These are phyloP conservation scores for Caenorhabditis inopinata DNA, from an alignment of 1,140 invertebrate genomes.

Conservation along the genomic window DNA sequence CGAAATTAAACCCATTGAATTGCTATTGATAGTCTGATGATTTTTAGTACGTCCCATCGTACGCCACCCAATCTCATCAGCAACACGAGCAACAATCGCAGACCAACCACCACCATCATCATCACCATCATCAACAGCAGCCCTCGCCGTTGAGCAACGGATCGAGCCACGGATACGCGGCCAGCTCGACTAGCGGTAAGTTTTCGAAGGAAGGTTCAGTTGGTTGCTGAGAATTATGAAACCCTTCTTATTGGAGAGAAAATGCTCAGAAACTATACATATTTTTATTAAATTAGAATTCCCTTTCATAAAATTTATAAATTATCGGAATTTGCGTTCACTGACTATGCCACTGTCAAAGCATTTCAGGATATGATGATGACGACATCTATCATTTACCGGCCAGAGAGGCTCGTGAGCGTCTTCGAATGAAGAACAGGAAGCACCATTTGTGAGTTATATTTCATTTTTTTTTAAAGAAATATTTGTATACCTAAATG, in stretches of 20 bases:
- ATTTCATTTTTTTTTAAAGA: not conserved
- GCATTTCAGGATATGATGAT: not conserved
- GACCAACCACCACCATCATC: constrained; percentile 3
- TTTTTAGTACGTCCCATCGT: constrained; percentile 18
- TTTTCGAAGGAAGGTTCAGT: too few relatives aligned
- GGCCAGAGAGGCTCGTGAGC: constrained; percentile 60
- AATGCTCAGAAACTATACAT: too few relatives aligned
- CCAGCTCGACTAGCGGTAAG: constrained; percentile 2
- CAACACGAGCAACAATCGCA: constrained; percentile 25
- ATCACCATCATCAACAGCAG: not conserved
- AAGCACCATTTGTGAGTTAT: constrained; percentile 44
- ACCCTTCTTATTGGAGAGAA: too few relatives aligned
- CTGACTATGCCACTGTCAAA: too few relatives aligned
- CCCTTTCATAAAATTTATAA: too few relatives aligned
- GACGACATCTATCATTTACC: constrained; percentile 60
- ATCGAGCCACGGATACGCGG: constrained; percentile 11
- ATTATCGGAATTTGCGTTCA: too few relatives aligned
- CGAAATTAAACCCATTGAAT: too few relatives aligned
- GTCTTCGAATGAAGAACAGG: constrained; percentile 47
- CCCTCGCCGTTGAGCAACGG: constrained; percentile 19
- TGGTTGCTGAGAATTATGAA: too few relatives aligned
- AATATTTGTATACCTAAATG: too few relatives aligned
- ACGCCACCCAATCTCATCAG: constrained; percentile 9
- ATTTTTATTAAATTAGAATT: too few relatives aligned
- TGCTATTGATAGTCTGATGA: too few relatives aligned